Conservation (phyloP, 2,797 vertebrate species). For the Phalanger gymnotis region DNA sequence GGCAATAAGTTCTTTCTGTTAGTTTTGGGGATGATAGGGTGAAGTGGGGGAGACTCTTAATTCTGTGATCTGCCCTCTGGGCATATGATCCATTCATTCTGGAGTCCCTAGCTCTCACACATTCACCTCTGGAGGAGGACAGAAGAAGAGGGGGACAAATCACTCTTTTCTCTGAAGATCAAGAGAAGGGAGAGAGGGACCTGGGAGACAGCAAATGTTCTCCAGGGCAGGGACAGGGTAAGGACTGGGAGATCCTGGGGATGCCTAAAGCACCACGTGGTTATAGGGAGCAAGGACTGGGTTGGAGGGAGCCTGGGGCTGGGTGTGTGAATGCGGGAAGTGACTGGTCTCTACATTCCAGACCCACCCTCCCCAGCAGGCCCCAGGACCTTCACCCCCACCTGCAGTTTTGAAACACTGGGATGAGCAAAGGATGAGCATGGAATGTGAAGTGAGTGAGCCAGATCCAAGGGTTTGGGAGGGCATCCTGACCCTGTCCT, state of each 20-base stretch:
- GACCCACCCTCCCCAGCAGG: neutral
- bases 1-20: neutral
- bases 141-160: neutral
- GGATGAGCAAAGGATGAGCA: neutral
- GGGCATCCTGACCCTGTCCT: neutral
- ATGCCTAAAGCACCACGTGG: slow-evolving; percentile 5
- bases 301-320: neutral
- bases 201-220: neutral
- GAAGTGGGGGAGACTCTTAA: neutral
- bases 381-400: neutral
- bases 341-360: neutral
- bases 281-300: neutral
- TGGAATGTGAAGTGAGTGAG: neutral
- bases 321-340: neutral
- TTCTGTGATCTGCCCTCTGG: neutral
- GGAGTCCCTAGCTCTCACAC: neutral
- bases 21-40: neutral
- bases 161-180: slow-evolving; percentile 7
- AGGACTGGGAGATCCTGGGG: neutral
- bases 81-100: neutral
- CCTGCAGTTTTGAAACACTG: neutral
- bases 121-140: neutral
- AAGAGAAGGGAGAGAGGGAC: neutral
- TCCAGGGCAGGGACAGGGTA: neutral
- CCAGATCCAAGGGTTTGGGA: neutral